Evolutionary conservation across 2,797 vertebrate genomes (phyloP).

Genomic region (Rallus crepitans): DNA sequence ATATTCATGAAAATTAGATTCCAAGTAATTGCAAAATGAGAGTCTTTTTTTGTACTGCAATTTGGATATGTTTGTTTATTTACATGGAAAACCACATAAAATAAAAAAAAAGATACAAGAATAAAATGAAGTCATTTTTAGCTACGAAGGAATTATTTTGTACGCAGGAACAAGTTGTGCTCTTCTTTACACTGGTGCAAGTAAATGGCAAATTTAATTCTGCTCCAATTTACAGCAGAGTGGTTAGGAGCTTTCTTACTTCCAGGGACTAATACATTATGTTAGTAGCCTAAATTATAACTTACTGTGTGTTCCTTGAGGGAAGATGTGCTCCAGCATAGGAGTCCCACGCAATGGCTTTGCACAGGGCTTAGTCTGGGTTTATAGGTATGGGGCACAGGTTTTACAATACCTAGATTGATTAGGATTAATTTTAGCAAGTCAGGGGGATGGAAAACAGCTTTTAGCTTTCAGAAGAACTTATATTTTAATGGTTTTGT

Average conservation of each 20-base stretch:
- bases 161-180: background rate
- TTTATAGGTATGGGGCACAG: background rate
- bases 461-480: background rate
- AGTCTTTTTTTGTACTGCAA: constrained; percentile 11
- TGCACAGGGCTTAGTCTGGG: background rate
- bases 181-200: background rate
- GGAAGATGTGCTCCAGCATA: background rate
- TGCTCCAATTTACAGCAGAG: background rate
- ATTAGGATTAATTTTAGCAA: background rate
- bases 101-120: background rate
- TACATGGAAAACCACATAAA: constrained; percentile 22
- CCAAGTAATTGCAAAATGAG: constrained; percentile 59
- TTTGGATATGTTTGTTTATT: constrained; percentile 60
- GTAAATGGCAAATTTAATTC: background rate
- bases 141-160: background rate
- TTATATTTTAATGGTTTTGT: background rate
- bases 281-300: background rate
- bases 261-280: background rate
- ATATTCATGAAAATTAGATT: constrained; percentile 71
- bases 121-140: background rate
- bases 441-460: background rate
- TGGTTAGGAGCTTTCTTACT: background rate
- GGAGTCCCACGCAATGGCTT: background rate
- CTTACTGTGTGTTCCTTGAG: background rate
- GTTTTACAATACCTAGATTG: background rate